Evolutionary conservation across 2,888 invertebrate species (phyloP).

Genomic region (Pycnomerus fuliginosus): DNA sequence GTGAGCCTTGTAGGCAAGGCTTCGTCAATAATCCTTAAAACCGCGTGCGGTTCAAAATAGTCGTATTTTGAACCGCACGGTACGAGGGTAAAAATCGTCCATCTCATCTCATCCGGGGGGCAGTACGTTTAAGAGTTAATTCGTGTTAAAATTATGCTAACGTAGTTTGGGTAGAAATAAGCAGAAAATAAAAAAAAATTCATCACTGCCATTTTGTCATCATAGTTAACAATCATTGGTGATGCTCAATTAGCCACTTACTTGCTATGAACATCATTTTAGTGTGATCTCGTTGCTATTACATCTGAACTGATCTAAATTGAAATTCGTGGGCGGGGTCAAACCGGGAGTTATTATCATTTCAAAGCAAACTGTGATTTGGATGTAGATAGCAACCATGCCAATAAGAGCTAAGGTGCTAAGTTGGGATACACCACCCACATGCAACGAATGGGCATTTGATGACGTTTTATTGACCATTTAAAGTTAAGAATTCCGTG

Average conservation of each 20-base stretch:
- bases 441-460: neutral
- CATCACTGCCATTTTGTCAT: slow-evolving; percentile 46
- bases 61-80: too few relatives aligned
- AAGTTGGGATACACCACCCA: slow-evolving; percentile 14
- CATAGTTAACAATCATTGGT: slow-evolving; percentile 40
- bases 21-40: too few relatives aligned
- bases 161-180: too few relatives aligned
- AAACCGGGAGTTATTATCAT: slow-evolving; percentile 12
- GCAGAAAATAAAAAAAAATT: too few relatives aligned
- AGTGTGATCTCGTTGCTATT: slow-evolving; percentile 42
- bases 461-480: slow-evolving; percentile 1
- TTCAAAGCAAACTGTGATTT: slow-evolving; percentile 33
- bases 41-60: too few relatives aligned
- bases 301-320: slow-evolving; percentile 33
- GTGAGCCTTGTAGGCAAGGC: slow-evolving; percentile 4
- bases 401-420: slow-evolving; percentile 28
- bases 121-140: too few relatives aligned
- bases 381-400: slow-evolving; percentile 37
- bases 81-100: too few relatives aligned
- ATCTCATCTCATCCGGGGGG: too few relatives aligned
- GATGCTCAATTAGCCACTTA: slow-evolving; percentile 38
- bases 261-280: slow-evolving; percentile 28
- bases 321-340: neutral
- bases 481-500: slow-evolving; percentile 8
- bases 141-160: too few relatives aligned